These are phyloP conservation scores for Taeniopygia guttata DNA, from an alignment of 2,797 vertebrate species.

Conservation along the genomic window DNA sequence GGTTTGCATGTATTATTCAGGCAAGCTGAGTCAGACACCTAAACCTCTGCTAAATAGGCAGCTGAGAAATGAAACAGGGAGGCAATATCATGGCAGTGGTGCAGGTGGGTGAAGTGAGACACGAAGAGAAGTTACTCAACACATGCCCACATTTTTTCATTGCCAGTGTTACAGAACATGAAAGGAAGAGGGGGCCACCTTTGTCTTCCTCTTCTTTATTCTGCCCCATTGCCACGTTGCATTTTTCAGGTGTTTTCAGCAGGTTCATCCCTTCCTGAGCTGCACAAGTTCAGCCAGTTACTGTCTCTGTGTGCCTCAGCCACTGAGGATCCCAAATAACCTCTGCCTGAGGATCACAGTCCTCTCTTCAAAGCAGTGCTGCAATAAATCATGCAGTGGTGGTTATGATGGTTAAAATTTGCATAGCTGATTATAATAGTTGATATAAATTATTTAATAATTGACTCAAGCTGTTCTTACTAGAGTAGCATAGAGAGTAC, in stretches of 20 bases:
- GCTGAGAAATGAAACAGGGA: neutral
- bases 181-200: neutral
- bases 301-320: neutral
- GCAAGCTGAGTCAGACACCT: neutral
- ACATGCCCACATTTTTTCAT: neutral
- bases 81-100: neutral
- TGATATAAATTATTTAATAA: neutral
- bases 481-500: neutral
- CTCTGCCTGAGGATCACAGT: neutral
- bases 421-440: neutral
- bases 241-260: neutral
- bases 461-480: neutral
- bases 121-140: neutral
- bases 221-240: neutral
- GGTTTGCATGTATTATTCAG: neutral
- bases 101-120: constrained; percentile 17
- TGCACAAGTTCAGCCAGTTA: neutral
- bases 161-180: neutral
- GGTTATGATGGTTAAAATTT: neutral
- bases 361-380: neutral
- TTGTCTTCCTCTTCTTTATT: neutral
- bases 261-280: neutral
- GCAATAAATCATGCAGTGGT: neutral
- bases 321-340: neutral
- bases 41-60: neutral